Evolutionary conservation across 2,113 vertebrate species (phyloP), one percentile per base, ranked within the genome.

Genomic region (Ginglymostoma cirratum): DNA sequence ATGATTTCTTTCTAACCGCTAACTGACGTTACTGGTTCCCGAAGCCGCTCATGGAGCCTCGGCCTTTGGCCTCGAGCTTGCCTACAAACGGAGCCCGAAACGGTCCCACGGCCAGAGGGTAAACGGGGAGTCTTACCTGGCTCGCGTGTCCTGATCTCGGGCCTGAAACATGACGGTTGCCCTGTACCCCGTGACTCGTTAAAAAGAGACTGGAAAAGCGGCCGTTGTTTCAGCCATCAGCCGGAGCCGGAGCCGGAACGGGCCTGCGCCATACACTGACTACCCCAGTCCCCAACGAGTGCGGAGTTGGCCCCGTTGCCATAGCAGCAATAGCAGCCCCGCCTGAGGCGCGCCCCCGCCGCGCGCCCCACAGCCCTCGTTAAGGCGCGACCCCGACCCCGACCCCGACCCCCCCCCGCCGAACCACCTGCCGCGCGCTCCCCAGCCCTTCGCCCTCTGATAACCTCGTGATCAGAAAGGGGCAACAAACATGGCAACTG

Each of bases 121-220:
- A 61, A 48, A 34, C 70, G 48, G 87, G 27, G 1, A 21, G 89
- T n/a, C 30, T 67, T 93, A 93, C 89, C 89, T 93, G 17, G 89
- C 89, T 93, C 89, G 89, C 61, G 89, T 93, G 61, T 66, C 89
- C 61, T 93, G 89, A 34, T 93, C 89, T n/a, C 89, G 61, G 34
- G 89, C 61, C 89, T 93, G 89, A 65, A 93, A 93, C 61, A 93
- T 66, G 34, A 21, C 61, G 89, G 89, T 19, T 66, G 17, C 30
- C 17, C 14, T 55, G 70, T 6, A 24, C 70, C 70, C 70, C 15
- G 65, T 5, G 30, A n/a, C 17, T 52, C 3, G 52, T 55, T 61
- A 17, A 5, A 38, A 42, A 21, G 19, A 5, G 80, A 83, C 5
- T 15, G 61, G 6, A 55, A 38, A 38, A 55, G 52, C 24, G 86